A percentile compares a stretch with the other conserved stretches of the same genome.
Evolutionary conservation across 1,140 invertebrate species (phyloP).

Genomic region (Cydia fagiglandana): DNA sequence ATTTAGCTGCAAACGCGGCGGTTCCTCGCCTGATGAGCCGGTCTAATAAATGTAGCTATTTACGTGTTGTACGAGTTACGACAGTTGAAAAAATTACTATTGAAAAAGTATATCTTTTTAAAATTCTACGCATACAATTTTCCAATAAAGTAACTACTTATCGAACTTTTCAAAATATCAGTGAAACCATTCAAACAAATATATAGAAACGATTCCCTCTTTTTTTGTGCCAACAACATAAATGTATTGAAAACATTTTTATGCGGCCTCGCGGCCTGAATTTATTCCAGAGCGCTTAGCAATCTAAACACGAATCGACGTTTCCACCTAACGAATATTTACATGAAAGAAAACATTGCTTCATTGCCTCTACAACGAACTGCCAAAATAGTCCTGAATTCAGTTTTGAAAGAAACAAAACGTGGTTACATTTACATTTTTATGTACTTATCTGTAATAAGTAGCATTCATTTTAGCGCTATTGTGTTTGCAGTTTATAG

Average conservation of each 20-base stretch:
- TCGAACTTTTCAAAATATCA: not conserved
- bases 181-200: slow-evolving; percentile 11
- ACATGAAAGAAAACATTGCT: slow-evolving; percentile 14
- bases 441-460: not conserved
- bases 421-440: not conserved
- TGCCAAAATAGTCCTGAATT: not conserved
- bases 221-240: slow-evolving; percentile 10
- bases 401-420: not conserved
- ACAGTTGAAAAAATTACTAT: too few species aligned
- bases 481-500: too few species aligned
- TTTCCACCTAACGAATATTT: slow-evolving; percentile 10
- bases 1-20: not conserved
- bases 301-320: slow-evolving; percentile 9
- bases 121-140: too few species aligned
- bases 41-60: not conserved
- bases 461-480: too few species aligned
- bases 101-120: too few species aligned
- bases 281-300: slow-evolving; percentile 2
- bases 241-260: slow-evolving; percentile 13
- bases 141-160: not conserved
- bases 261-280: slow-evolving; percentile 10
- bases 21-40: not conserved
- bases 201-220: not conserved
- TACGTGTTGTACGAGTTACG: too few species aligned
- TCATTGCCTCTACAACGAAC: not conserved